A percentile compares a stretch with the other conserved stretches of the same genome.
Conservation (phyloP, 2,113 vertebrate genomes). For the Dolichallabes microphthalmus region DNA sequence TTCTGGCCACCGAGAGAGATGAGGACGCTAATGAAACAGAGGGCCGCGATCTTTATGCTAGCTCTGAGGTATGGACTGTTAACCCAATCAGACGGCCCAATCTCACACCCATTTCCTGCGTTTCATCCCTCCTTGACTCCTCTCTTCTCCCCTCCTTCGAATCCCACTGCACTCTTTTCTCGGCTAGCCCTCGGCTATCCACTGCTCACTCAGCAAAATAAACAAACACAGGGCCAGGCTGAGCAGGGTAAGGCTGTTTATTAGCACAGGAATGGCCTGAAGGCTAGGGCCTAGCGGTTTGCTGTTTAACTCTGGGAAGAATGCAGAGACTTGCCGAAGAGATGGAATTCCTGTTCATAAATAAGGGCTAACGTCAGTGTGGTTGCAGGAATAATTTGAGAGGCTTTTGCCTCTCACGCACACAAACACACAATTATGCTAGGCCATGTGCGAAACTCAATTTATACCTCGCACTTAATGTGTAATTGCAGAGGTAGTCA, state of each 20-base stretch:
- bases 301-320: slow-evolving; percentile 26
- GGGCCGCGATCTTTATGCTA: slow-evolving; percentile 63
- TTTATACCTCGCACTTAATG: slow-evolving; percentile 56
- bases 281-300: slow-evolving; percentile 46
- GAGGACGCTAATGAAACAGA: slow-evolving; percentile 11
- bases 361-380: slow-evolving; percentile 47
- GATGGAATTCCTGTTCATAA: slow-evolving; percentile 49
- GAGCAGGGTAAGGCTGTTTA: slow-evolving; percentile 22
- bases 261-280: slow-evolving; percentile 57
- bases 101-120: slow-evolving; percentile 63
- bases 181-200: slow-evolving; percentile 49
- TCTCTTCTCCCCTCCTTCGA: slow-evolving; percentile 37
- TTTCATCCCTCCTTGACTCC: slow-evolving; percentile 56
- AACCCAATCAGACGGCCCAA: slow-evolving; percentile 70
- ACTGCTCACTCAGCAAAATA: slow-evolving; percentile 60
- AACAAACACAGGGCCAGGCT: slow-evolving; percentile 53
- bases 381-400: slow-evolving; percentile 57
- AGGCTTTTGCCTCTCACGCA: slow-evolving; percentile 35
- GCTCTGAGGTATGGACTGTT: slow-evolving; percentile 63
- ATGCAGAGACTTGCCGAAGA: slow-evolving; percentile 31
- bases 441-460: slow-evolving; percentile 49
- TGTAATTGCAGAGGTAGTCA: slow-evolving; percentile 60
- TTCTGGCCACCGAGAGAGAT: slow-evolving; percentile 81
- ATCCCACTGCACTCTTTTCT: slow-evolving; percentile 8
- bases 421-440: slow-evolving; percentile 44